Conservation (phyloP, 2,113 vertebrate species). For the Cyanoramphus novaezelandiae region DNA sequence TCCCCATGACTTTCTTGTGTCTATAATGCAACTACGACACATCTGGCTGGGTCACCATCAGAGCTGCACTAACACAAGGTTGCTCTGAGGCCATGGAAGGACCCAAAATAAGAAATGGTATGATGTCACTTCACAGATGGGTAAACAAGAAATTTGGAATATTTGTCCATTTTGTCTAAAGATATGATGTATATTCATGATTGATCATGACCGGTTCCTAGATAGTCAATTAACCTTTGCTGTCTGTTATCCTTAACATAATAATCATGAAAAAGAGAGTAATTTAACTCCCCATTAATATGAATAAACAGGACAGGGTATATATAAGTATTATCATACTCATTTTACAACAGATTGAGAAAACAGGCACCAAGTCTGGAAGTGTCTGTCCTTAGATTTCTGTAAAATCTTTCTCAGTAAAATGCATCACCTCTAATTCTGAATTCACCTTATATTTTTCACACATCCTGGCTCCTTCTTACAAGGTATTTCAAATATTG, state of each 20-base stretch:
- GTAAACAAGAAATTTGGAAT: not conserved
- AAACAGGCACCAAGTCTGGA: not conserved
- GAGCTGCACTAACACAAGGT: not conserved
- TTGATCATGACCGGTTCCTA: not conserved
- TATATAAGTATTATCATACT: not conserved
- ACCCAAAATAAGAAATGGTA: not conserved
- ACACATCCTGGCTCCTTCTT: not conserved
- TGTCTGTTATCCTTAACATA: not conserved
- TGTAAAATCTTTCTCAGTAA: not conserved
- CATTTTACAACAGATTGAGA: not conserved
- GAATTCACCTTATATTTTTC: not conserved
- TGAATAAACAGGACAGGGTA: not conserved
- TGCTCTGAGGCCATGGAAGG: not conserved
- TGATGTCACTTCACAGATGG: not conserved
- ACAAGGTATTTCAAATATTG: not conserved
- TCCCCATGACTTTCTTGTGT: not conserved
- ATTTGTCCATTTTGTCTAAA: not conserved
- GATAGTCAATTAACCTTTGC: not conserved
- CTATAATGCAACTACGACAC: not conserved
- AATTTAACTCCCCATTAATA: not conserved
- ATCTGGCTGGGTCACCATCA: not conserved
- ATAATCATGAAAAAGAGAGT: not conserved
- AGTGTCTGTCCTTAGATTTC: not conserved
- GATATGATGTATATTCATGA: not conserved
- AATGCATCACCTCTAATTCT: not conserved